Evolutionary conservation across 1,140 invertebrate species (phyloP).

Genomic region (Drosophila chauvacae): DNA sequence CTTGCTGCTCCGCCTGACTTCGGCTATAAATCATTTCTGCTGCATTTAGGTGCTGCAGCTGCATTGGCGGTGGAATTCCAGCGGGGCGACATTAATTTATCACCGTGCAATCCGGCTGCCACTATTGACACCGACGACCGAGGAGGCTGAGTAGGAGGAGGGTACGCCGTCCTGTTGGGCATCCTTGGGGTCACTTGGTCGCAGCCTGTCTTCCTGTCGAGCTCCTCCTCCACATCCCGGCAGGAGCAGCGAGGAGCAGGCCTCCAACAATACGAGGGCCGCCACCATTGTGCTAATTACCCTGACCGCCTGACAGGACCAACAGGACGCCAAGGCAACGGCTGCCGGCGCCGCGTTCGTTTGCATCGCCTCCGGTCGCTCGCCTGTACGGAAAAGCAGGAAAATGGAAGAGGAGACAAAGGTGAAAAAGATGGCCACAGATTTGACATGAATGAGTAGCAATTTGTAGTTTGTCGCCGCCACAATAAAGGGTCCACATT

Average conservation of each 20-base stretch:
- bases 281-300: constrained; percentile 83
- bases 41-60: constrained; percentile 54
- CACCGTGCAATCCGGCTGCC: constrained; percentile 69
- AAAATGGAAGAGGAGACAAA: constrained; percentile 18
- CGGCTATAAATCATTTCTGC: constrained; percentile 41
- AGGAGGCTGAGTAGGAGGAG: not conserved
- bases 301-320: constrained; percentile 78
- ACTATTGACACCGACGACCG: constrained; percentile 60
- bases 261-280: constrained; percentile 76
- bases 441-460: constrained; percentile 67
- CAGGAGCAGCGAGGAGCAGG: constrained; percentile 69
- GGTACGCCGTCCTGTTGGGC: not conserved
- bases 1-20: constrained; percentile 3
- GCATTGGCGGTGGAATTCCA: constrained; percentile 77
- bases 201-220: constrained; percentile 11
- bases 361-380: constrained; percentile 84
- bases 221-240: constrained; percentile 26
- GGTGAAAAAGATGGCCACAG: constrained; percentile 47
- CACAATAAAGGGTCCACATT: constrained; percentile 15
- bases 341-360: constrained; percentile 80
- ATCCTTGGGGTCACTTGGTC: constrained; percentile 31
- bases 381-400: constrained; percentile 67
- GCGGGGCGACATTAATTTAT: constrained; percentile 72
- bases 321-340: constrained; percentile 60
- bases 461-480: constrained; percentile 62